phyloP scores from a whole-genome alignment of 1,140 invertebrate genomes.

The Hydropsyche tenuis region DNA sequence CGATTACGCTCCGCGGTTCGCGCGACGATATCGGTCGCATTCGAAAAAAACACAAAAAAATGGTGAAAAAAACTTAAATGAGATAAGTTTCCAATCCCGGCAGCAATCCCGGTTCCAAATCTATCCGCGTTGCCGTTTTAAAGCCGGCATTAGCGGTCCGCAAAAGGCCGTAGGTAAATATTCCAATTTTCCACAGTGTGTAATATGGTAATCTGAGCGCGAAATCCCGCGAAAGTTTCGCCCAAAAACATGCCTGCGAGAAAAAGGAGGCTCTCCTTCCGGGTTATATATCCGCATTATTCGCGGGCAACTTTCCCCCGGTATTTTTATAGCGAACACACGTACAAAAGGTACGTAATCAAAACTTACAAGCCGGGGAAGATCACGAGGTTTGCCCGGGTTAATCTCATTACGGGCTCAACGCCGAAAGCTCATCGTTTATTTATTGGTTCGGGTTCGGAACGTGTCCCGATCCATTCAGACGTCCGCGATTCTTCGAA shows the following conservation, averaged over 20 bases:
- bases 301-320: background rate
- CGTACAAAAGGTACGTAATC: too few relatives aligned
- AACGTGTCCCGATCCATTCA: too few relatives aligned
- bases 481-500: too few relatives aligned
- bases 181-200: conserved; percentile 35
- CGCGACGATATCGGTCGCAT: too few relatives aligned
- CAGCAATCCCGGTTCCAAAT: conserved; percentile 14
- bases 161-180: conserved; percentile 34
- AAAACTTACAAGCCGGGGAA: too few relatives aligned
- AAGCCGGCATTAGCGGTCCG: conserved; percentile 29
- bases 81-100: conserved; percentile 34
- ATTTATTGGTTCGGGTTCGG: too few relatives aligned
- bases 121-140: conserved; percentile 21
- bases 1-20: background rate
- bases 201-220: conserved; percentile 38
- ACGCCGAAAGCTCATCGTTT: too few relatives aligned
- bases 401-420: too few relatives aligned
- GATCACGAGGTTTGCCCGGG: too few relatives aligned
- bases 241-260: background rate
- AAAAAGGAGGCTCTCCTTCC: background rate
- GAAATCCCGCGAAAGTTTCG: conserved; percentile 30
- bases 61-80: conserved; percentile 31
- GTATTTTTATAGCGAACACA: too few relatives aligned
- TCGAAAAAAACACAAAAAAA: background rate
- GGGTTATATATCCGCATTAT: conserved; percentile 23